Conservation (phyloP, 2,113 vertebrate genomes). For the Python bivittatus region DNA sequence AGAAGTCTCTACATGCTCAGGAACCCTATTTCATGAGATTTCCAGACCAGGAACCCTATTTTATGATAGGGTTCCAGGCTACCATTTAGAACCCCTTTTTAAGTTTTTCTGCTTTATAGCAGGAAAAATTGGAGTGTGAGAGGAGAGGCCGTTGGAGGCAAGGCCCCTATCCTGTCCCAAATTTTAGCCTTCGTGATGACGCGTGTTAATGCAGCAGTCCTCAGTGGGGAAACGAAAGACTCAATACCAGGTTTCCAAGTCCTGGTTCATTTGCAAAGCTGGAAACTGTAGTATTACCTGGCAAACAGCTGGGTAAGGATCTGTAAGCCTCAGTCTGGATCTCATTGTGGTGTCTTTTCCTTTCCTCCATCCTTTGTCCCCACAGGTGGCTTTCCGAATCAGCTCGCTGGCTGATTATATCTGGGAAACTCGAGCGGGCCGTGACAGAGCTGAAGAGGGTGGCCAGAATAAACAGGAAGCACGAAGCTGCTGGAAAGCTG, state of each 20-base stretch:
- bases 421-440: slow-evolving; percentile 62
- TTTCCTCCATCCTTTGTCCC: neutral
- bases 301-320: neutral
- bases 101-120: too few species aligned
- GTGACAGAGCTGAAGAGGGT: slow-evolving; percentile 77
- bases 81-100: too few species aligned
- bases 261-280: neutral
- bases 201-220: neutral
- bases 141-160: too few species aligned
- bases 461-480: slow-evolving; percentile 77
- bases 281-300: neutral
- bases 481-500: slow-evolving; percentile 69
- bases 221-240: neutral
- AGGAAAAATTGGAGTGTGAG: too few species aligned
- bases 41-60: too few species aligned
- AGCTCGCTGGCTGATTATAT: slow-evolving; percentile 77
- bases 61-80: too few species aligned
- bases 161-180: neutral
- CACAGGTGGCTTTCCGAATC: slow-evolving; percentile 84
- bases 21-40: too few species aligned
- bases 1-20: too few species aligned
- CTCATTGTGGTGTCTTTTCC: neutral
- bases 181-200: neutral
- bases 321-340: neutral
- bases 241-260: neutral